Evolutionary conservation across 2,113 vertebrate genomes (phyloP).

Genomic region (Phodopus roborovskii): DNA sequence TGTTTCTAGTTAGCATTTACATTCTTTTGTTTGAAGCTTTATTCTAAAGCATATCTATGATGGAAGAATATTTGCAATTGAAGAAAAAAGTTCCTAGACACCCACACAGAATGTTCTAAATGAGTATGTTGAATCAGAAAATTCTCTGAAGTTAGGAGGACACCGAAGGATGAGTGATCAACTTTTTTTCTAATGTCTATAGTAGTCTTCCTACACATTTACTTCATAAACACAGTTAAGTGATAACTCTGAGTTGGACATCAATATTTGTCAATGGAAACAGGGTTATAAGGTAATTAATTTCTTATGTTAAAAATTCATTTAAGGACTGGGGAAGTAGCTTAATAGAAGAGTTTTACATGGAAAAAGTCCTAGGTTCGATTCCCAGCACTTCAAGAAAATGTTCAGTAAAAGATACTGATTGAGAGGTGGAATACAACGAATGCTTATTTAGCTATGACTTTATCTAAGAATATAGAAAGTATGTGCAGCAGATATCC

Average conservation of each 20-base stretch:
- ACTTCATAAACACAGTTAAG: neutral
- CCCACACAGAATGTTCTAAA: slow-evolving; percentile 13
- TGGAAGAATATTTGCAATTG: slow-evolving; percentile 30
- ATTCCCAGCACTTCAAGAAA: neutral
- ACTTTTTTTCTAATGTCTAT: neutral
- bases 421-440: neutral
- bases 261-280: slow-evolving; percentile 5
- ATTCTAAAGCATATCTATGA: slow-evolving; percentile 8
- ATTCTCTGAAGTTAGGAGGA: neutral
- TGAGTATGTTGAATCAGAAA: slow-evolving; percentile 2
- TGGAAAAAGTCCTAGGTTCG: neutral
- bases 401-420: neutral
- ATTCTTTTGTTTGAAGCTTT: slow-evolving; percentile 54
- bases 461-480: neutral
- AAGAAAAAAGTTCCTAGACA: neutral
- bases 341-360: neutral
- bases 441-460: neutral
- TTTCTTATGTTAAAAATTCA: neutral
- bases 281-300: neutral
- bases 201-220: neutral
- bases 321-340: neutral
- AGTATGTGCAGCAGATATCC: neutral
- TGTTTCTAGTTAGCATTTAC: slow-evolving; percentile 62
- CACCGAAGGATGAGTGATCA: neutral
- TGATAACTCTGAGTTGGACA: neutral